Conservation (phyloP, 2,797 vertebrate species). For the Cygnus olor region DNA sequence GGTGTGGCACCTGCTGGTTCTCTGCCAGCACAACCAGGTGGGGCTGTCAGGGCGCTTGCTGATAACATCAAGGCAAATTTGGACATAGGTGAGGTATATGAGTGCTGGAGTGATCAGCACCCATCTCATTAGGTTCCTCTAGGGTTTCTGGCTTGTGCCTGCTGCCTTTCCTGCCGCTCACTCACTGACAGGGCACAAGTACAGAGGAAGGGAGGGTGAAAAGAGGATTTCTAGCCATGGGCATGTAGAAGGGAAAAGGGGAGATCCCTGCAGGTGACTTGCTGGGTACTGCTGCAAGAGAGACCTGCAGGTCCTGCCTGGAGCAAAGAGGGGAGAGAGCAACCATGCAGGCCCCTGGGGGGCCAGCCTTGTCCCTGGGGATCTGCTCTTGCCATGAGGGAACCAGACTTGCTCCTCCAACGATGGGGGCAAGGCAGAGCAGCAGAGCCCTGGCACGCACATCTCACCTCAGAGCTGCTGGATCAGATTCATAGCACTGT, state of each 20-base stretch:
- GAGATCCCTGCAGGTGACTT: neutral
- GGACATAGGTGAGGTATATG: neutral
- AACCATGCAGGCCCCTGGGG: neutral
- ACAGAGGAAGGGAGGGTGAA: neutral
- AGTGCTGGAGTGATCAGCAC: neutral
- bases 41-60: neutral
- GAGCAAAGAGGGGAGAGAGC: neutral
- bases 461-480: neutral
- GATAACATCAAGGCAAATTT: neutral
- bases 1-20: neutral
- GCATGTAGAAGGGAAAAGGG: neutral
- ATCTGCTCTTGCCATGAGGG: neutral
- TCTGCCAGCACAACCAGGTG: neutral
- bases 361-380: neutral
- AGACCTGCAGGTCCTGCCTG: neutral
- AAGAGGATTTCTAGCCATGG: neutral
- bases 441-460: neutral
- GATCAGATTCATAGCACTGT: neutral
- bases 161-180: neutral
- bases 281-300: neutral
- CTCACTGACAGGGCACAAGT: neutral
- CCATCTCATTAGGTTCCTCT: neutral
- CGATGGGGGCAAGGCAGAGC: neutral
- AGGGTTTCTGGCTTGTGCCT: neutral
- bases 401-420: neutral